Evolutionary conservation across 2,888 invertebrate genomes (phyloP).

Genomic region (Rapana venosa): DNA sequence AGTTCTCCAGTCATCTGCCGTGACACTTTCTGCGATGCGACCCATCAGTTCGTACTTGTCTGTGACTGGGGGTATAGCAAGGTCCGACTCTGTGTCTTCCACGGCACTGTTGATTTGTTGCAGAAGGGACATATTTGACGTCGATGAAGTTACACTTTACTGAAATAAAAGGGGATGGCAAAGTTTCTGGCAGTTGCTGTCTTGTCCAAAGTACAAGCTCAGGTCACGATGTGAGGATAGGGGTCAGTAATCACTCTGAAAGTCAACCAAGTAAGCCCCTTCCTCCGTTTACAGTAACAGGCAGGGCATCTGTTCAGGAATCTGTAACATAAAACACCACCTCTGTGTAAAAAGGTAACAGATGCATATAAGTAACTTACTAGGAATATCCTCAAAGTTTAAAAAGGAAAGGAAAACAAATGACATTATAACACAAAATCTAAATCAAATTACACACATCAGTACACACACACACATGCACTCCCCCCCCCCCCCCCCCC

Average conservation of each 20-base stretch:
- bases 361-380: neutral
- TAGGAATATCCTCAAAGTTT: too few species aligned
- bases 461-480: neutral
- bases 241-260: neutral
- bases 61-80: constrained; percentile 36
- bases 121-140: neutral
- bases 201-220: neutral
- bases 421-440: neutral
- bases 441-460: neutral
- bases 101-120: constrained; percentile 15
- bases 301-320: too few species aligned
- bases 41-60: constrained; percentile 48
- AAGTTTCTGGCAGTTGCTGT: too few species aligned
- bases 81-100: constrained; percentile 14
- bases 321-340: neutral
- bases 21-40: constrained; percentile 59
- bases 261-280: neutral
- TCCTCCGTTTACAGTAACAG: neutral
- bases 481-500: neutral
- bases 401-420: neutral
- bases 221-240: neutral
- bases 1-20: constrained; percentile 56
- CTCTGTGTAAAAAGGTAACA: neutral
- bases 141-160: neutral
- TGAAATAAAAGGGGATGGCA: neutral